These are phyloP conservation scores for Melanostoma scalare DNA, from an alignment of 2,888 invertebrate genomes.

Conservation along the genomic window DNA sequence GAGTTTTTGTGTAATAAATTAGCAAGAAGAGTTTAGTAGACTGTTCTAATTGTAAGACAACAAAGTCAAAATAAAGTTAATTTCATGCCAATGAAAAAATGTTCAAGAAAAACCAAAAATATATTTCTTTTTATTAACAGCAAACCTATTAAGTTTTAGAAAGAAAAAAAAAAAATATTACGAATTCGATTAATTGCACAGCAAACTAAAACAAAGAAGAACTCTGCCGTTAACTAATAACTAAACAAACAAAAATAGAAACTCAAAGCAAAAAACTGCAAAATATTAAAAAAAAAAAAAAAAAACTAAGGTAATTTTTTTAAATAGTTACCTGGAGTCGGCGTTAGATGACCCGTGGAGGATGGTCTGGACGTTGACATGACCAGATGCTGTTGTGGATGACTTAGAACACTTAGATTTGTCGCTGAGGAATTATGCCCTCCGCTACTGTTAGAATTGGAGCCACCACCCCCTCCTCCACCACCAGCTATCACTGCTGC, in stretches of 20 bases:
- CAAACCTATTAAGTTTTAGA: conserved; percentile 32
- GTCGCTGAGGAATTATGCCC: conserved; percentile 76
- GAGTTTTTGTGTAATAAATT: too few species aligned
- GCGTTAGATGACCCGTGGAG: conserved; percentile 84
- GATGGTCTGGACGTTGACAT: conserved; percentile 83
- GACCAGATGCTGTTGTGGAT: conserved; percentile 83
- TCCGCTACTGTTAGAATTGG: conserved; percentile 76
- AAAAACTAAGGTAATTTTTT: conserved; percentile 37
- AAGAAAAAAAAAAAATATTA: conserved; percentile 34
- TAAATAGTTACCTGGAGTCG: conserved; percentile 83
- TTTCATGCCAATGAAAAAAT: conserved; percentile 74
- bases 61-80: conserved; percentile 56
- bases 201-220: conserved; percentile 60
- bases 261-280: conserved; percentile 54
- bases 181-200: conserved; percentile 53
- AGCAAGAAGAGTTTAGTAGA: conserved; percentile 58
- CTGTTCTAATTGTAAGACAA: conserved; percentile 64
- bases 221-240: conserved; percentile 51
- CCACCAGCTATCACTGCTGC: conserved; percentile 77
- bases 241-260: conserved; percentile 63
- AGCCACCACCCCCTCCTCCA: conserved; percentile 75
- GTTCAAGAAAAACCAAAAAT: conserved; percentile 27
- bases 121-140: conserved; percentile 13
- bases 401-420: conserved; percentile 84
- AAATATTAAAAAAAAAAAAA: conserved; percentile 44